These are phyloP conservation scores for Cynopterus brachyotis DNA, from an alignment of 2,113 vertebrate species.

Conservation along the genomic window DNA sequence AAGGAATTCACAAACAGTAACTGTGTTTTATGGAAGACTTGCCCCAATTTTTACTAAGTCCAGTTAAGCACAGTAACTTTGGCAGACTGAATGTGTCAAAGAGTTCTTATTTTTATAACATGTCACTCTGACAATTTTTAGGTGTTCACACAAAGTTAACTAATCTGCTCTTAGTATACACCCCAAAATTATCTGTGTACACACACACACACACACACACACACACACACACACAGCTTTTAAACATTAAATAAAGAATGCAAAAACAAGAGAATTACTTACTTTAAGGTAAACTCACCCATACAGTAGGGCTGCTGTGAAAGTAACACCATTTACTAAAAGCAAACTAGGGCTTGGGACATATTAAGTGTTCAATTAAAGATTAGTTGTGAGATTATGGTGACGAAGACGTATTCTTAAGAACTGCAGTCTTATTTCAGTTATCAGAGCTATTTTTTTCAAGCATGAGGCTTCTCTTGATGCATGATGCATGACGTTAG, in stretches of 20 bases:
- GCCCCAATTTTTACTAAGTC: background rate
- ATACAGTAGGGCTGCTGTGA: background rate
- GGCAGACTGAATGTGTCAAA: background rate
- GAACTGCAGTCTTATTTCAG: background rate
- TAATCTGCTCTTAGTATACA: background rate
- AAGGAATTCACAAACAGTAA: conserved; percentile 25
- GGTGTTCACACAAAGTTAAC: background rate
- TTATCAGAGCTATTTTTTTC: background rate
- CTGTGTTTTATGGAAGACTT: background rate
- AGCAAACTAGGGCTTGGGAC: background rate
- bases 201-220: no score
- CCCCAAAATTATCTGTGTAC: background rate
- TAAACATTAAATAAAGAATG: background rate
- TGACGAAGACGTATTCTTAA: background rate
- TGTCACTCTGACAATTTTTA: background rate
- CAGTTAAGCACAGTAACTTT: background rate
- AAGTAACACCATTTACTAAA: background rate
- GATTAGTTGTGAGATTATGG: background rate
- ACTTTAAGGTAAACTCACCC: background rate
- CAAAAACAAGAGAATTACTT: background rate
- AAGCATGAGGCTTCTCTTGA: background rate
- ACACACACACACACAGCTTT: background rate
- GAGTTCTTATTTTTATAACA: conserved; percentile 12
- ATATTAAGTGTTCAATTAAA: background rate
- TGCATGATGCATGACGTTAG: background rate